Evolutionary conservation across 1,140 invertebrate species (phyloP), one percentile per base, ranked within the genome.

Genomic region (Nasonia giraulti): DNA sequence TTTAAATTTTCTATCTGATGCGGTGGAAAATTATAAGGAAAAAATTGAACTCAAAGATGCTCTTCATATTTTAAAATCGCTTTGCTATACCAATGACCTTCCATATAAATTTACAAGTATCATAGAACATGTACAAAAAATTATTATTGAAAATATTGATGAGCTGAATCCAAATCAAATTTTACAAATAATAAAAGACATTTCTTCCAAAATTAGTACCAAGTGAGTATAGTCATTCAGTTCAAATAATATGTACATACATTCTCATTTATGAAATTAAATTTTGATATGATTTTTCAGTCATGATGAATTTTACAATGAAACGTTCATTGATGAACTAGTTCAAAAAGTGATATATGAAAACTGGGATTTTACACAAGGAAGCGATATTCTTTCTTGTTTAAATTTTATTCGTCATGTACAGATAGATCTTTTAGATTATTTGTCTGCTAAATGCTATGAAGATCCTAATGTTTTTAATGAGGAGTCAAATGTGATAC

Each of bases 251-350:
- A 27, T 27, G 27, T 27, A 27, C 73, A 37, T 44, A 74, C 2
- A 80, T 47, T 87, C 87, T 82, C 76, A 71, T 66, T 27, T 68
- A 69, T 91, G 69, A 80, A 40, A 37, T 74, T 74, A 75, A 69
- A 50, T 82, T 73, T 82, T 85, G 7, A 31, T 27, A n/a, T 66
- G 47, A 27, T 73, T 20, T 87, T 88, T 5, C 47, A 91, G 89
- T 12, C 11, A 86, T 33, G 40, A 20, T 31, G 92, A 93, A 84
- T 96, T 94, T 89, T 96, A 96, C 88, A 91, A 95, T 88, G 94
- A 95, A 88, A 89, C 91, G 31, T 92, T 95, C 78, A 89, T 95
- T 87, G 93, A 95, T 87, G 91, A 55, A 78, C 90, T 17, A 90
- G 92, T 83, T 92, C 91, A 2, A 89, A 92, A 80, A 92, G 44